A percentile compares a stretch with the other conserved stretches of the same genome.
Evolutionary conservation across 2,113 vertebrate species (phyloP).

Genomic region (Cynoglossus semilaevis): DNA sequence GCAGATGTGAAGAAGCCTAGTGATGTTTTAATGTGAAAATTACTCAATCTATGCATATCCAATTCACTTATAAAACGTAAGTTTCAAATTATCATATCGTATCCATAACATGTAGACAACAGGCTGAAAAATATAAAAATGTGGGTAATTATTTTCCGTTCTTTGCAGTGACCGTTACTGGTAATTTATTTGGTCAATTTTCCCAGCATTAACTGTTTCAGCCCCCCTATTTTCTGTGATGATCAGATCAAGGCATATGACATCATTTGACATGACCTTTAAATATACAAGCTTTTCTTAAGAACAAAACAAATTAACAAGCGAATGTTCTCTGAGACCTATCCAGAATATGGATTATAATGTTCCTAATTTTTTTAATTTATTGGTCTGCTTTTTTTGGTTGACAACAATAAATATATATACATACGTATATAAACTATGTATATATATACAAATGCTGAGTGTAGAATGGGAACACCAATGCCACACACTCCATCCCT

Average conservation of each 20-base stretch:
- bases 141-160: conserved; percentile 62
- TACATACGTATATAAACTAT: too few species aligned
- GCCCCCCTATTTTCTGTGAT: conserved; percentile 46
- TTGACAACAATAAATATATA: too few species aligned
- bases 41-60: too few species aligned
- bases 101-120: conserved; percentile 29
- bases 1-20: too few species aligned
- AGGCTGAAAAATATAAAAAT: conserved; percentile 48
- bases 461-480: conserved; percentile 27
- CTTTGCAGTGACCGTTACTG: conserved; percentile 30
- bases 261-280: conserved; percentile 56
- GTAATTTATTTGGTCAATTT: conserved; percentile 44
- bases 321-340: conserved; percentile 64
- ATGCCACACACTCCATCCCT: conserved; percentile 33
- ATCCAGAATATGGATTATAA: conserved; percentile 47
- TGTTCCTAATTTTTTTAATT: conserved; percentile 39
- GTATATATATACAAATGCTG: too few species aligned
- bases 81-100: too few species aligned
- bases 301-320: conserved; percentile 62
- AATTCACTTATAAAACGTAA: too few species aligned
- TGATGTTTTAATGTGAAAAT: too few species aligned
- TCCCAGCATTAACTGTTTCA: conserved; percentile 42
- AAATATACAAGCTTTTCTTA: conserved; percentile 59
- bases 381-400: conserved; percentile 39
- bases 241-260: conserved; percentile 54